phyloP scores from a whole-genome alignment of 2,797 vertebrate species.

The Hozukius guyotensis region DNA sequence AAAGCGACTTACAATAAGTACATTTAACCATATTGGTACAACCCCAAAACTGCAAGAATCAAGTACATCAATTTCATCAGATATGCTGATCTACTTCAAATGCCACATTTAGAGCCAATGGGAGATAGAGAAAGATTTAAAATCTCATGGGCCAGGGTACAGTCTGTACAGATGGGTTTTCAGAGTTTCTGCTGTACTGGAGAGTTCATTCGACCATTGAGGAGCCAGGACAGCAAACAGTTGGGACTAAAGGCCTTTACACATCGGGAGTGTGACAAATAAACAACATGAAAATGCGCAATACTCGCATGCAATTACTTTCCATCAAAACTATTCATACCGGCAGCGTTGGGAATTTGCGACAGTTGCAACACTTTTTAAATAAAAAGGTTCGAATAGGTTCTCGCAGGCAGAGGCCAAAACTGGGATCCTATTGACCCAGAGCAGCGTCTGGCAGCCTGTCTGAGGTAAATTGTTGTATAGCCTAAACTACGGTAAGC shows the following conservation, averaged over 20 bases:
- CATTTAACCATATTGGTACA: background rate
- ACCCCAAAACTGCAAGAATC: background rate
- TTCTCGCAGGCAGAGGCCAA: too few species aligned
- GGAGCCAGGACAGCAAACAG: background rate
- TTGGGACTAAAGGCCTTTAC: background rate
- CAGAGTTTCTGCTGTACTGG: background rate
- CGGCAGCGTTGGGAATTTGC: too few species aligned
- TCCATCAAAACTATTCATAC: too few species aligned
- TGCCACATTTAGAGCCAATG: background rate
- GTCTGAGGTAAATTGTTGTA: too few species aligned
- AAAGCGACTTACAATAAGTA: background rate
- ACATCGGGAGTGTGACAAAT: fast-evolving
- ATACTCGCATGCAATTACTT: too few species aligned
- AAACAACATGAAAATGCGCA: too few species aligned
- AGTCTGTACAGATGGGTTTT: background rate
- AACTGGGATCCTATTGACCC: too few species aligned
- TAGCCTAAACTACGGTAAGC: too few species aligned
- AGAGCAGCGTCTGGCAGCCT: fast-evolving
- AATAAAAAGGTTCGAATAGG: too few species aligned
- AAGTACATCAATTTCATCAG: background rate
- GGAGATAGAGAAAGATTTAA: background rate
- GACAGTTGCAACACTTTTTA: too few species aligned
- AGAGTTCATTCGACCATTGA: background rate
- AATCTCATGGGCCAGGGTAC: too few species aligned
- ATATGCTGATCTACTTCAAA: background rate